Evolutionary conservation across 2,888 invertebrate genomes (phyloP).

Genomic region (Eupithecia dodoneata): DNA sequence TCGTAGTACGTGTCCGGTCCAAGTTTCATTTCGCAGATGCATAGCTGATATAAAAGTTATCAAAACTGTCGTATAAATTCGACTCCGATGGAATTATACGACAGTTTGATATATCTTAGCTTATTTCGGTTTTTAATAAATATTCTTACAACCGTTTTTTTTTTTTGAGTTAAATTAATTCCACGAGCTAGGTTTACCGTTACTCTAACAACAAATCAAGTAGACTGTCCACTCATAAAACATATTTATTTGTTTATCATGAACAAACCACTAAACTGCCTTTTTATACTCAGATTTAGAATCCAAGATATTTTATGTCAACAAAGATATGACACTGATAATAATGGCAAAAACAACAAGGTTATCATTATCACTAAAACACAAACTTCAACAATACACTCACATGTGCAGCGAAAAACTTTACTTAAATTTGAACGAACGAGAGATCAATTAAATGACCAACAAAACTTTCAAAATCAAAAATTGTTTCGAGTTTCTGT

Average conservation of each 20-base stretch:
- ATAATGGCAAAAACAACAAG: too few species aligned
- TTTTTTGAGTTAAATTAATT: background rate
- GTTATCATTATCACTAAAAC: too few species aligned
- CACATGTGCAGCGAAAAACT: too few species aligned
- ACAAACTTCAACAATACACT: too few species aligned
- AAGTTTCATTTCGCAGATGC: background rate
- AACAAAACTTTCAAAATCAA: too few species aligned
- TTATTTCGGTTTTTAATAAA: background rate
- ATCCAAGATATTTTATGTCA: too few species aligned
- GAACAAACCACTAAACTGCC: background rate
- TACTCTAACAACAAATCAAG: background rate
- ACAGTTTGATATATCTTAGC: background rate
- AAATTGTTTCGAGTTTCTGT: too few species aligned
- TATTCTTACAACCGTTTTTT: background rate
- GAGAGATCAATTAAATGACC: too few species aligned
- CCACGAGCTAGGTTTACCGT: background rate
- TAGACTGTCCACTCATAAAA: background rate
- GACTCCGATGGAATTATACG: background rate
- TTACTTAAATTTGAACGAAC: too few species aligned
- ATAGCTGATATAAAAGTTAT: background rate
- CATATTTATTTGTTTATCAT: background rate
- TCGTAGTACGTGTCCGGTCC: background rate
- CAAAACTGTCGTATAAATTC: too few species aligned
- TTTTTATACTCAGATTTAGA: background rate
- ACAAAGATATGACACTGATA: too few species aligned